Evolutionary conservation across 1,140 invertebrate genomes (phyloP).

Genomic region (Trissolcus basalis): DNA sequence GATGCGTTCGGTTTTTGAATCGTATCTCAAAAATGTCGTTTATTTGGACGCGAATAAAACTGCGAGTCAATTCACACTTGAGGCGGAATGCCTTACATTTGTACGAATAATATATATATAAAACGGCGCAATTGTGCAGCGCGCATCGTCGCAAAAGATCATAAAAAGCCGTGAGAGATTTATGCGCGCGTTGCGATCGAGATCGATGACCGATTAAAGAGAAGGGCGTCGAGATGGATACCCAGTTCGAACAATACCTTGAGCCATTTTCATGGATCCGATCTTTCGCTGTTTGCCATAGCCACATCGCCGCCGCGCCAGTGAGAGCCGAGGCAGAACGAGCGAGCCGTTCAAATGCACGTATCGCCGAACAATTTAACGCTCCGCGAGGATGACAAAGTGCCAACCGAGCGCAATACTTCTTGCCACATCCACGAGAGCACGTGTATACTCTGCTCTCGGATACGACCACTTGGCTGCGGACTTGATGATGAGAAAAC

Average conservation of each 20-base stretch:
- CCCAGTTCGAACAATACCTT: constrained; percentile 50
- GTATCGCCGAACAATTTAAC: constrained; percentile 51
- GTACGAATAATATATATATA: too few species aligned
- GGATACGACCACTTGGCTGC: constrained; percentile 11
- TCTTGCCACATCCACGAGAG: constrained; percentile 29
- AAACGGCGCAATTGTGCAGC: constrained; percentile 41
- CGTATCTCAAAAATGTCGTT: constrained; percentile 55
- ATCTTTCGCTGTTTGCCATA: constrained; percentile 34
- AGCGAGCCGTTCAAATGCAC: constrained; percentile 25
- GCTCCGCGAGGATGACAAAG: constrained; percentile 47
- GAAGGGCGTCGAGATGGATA: constrained; percentile 48
- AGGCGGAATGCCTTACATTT: constrained; percentile 45
- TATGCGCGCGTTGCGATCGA: constrained; percentile 53
- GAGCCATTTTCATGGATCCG: constrained; percentile 49
- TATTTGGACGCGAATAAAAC: constrained; percentile 40
- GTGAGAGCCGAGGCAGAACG: constrained; percentile 23
- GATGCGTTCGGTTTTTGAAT: constrained; percentile 31
- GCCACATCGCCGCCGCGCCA: constrained; percentile 12
- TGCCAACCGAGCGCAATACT: constrained; percentile 35
- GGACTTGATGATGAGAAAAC: constrained; percentile 28
- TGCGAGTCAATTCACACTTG: constrained; percentile 30
- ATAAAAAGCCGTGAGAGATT: constrained; percentile 56
- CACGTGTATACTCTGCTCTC: constrained; percentile 23
- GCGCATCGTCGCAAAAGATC: constrained; percentile 46
- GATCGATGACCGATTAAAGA: constrained; percentile 60